Conservation (phyloP, 2,888 invertebrate species). For the Agrochola macilenta region DNA sequence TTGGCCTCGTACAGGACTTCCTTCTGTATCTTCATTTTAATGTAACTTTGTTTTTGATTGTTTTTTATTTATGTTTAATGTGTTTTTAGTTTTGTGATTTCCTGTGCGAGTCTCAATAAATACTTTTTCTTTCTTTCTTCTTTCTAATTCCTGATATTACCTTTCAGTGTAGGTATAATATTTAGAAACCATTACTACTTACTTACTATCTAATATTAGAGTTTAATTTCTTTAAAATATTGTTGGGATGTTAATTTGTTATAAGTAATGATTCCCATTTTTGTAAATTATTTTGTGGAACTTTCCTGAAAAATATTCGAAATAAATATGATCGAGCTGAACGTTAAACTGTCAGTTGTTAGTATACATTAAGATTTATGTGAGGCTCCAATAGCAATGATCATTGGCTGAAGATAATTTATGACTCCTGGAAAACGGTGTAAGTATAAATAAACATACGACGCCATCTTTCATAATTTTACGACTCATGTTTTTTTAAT, state of each 20-base stretch:
- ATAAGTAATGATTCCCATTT: neutral
- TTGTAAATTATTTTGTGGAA: neutral
- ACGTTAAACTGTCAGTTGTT: constrained; percentile 22
- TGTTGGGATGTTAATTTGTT: neutral
- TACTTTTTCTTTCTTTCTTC: no score
- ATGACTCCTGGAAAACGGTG: constrained; percentile 14
- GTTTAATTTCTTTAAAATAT: neutral
- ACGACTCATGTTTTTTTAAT: neutral
- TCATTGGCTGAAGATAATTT: constrained; percentile 37
- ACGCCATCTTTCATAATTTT: neutral
- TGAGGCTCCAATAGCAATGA: constrained; percentile 15
- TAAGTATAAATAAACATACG: constrained; percentile 31
- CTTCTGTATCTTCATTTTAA: no score
- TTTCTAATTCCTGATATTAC: no score
- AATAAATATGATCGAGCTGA: constrained; percentile 18
- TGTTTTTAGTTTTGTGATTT: no score
- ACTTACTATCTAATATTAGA: neutral
- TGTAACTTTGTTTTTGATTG: no score
- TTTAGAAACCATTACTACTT: neutral
- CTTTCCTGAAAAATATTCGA: constrained; percentile 22
- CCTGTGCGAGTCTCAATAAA: no score
- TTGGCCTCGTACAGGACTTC: no score
- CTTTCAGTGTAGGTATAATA: neutral
- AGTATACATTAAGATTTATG: constrained; percentile 47
- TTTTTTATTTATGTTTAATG: no score